Base-by-base conservation (phyloP, 2,113 vertebrate genomes). In the Zosterops lateralis region DNA sequence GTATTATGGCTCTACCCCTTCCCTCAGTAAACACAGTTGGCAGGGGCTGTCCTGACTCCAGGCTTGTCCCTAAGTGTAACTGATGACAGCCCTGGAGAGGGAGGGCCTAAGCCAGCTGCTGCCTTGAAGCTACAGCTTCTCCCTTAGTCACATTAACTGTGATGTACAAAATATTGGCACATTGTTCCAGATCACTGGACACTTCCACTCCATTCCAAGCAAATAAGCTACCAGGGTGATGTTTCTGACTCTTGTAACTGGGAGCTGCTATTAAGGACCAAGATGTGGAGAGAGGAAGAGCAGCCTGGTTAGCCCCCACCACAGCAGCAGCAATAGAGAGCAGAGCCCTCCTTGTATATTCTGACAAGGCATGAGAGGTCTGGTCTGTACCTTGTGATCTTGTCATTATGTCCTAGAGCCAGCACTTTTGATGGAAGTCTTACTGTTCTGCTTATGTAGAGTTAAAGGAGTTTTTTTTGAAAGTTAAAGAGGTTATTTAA, bases 401-500 rank as follows among this genome's bases (percentile, higher is more conserved):
- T 91, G 45, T 61, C 50, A 65, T 31, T 48, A 60, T 45, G 32
- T 68, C 65, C 70, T 74, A 53, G 18, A 54, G 45, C 61, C 67
- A 95, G 60, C 40, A 45, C 26, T 36, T 36, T 25, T 9, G n/a
- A 90, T 90, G 18, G 38, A 87, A 70, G 15, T 83, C 31, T 70
- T 88, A 58, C 38, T 94, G 61, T 94, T 87, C 70, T 65, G 57
- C 29, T 81, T 77, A 58, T 10, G 32, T 58, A 65, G 7, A 74
- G 44, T 90, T 94, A 87, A 93, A 90, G n/a, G 75, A 81, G 54
- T 9, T 93, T 77, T 77, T 95, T 81, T 48, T 0, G 86, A 84
- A 88, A 92, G 72, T 90, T 95, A 76, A 82, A 74, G 48, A 84
- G 45, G 53, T 80, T 93, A 87, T 57, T 79, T 83, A 40, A 86